These are phyloP conservation scores for Linnaemya vulpina DNA, from an alignment of 2,888 invertebrate species.

Conservation along the genomic window DNA sequence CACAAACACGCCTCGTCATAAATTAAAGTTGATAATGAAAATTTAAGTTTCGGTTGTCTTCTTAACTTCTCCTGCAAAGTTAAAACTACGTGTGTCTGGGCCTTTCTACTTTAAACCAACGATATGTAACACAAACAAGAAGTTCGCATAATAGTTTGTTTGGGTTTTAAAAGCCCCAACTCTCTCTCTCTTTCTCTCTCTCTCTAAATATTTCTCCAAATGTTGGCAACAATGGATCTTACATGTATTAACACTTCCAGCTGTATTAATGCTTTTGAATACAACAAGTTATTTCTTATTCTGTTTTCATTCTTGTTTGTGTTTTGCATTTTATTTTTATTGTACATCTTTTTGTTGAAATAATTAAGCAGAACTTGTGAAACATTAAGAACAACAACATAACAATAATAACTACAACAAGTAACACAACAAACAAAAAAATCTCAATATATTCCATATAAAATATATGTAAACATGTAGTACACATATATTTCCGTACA, in stretches of 20 bases:
- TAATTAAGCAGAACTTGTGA: conserved; percentile 55
- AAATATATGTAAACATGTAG: background rate
- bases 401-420: conserved; percentile 22
- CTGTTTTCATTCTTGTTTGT: background rate
- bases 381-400: conserved; percentile 40
- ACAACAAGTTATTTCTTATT: conserved; percentile 40
- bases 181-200: no score
- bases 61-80: no score
- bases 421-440: conserved; percentile 36
- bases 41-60: no score
- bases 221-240: conserved; percentile 36
- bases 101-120: no score
- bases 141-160: background rate
- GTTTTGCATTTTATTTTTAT: conserved; percentile 28
- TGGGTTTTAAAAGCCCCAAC: background rate
- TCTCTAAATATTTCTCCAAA: no score
- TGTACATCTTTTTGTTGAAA: conserved; percentile 38
- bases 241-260: conserved; percentile 33
- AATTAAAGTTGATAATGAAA: no score
- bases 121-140: background rate
- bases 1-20: no score
- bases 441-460: conserved; percentile 1
- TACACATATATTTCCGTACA: no score
- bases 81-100: no score
- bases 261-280: conserved; percentile 7